Evolutionary conservation across 2,888 invertebrate genomes (phyloP), one percentile per base, ranked within the genome.

Genomic region (Diloba caeruleocephala): DNA sequence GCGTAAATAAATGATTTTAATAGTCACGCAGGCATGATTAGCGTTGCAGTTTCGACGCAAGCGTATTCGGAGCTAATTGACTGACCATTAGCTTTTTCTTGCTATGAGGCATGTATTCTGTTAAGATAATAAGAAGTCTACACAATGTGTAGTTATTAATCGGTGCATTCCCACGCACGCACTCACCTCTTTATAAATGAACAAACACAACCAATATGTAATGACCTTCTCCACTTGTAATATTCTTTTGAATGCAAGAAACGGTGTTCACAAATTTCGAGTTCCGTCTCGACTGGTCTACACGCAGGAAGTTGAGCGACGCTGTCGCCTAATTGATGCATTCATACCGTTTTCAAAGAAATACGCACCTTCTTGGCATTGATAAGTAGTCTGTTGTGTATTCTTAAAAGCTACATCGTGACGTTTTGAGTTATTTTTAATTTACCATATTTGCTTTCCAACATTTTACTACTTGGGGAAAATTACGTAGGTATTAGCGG

Each of bases 241-340:
- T 63, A 53, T 62, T 52, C 46, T 55, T 61, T 55, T 43, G 49
- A 45, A 55, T 45, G 44, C 36, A 57, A 53, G 49, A 59, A 51
- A 50, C 31, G 57, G 48, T 60, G 52, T 57, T 57, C 62, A 60
- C 67, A 69, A 44, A 42, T 68, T 71, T 72, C 29, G 45, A 58
- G 70, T 59, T 72, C 71, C 43, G 33, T 25, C 53, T 62, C 38
- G 44, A 56, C 60, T 77, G 78, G 76, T 41, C 58, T 43, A 49
- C 53, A 34, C 49, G 49, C 73, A 74, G 79, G 76, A 78, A 76
- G 69, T 71, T 49, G 64, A 63, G 65, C 57, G 67, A 73, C 67
- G 64, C 60, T 60, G 67, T 65, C 57, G 57, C 59, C 62, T 72
- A 70, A 71, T 63, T 75, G 63, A 72, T 74, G 70, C 71, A 70